phyloP scores from a whole-genome alignment of 2,888 invertebrate genomes.

The Sclerodermus sp. region DNA sequence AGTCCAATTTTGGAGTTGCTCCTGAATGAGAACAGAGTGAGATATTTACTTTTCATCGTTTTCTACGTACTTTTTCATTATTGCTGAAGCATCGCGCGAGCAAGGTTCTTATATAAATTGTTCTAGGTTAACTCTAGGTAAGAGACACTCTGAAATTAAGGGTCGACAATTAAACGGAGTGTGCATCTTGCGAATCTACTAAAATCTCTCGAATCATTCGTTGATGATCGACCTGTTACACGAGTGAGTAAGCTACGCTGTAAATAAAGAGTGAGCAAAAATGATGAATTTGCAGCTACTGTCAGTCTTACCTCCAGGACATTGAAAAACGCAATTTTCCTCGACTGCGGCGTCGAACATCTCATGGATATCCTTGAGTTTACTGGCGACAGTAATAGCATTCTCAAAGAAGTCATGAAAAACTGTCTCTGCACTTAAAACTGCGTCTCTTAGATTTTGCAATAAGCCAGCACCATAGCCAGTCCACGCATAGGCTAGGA shows the following conservation, averaged over 20 bases:
- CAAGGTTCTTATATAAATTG: no score
- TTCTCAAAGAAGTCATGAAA: slow-evolving; percentile 78
- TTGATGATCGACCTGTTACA: no score
- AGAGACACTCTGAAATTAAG: no score
- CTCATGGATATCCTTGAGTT: slow-evolving; percentile 76
- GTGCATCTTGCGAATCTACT: no score
- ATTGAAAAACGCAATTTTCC: slow-evolving; percentile 77
- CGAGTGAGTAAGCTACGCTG: no score
- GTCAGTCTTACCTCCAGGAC: slow-evolving; percentile 67
- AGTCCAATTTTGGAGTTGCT: slow-evolving; percentile 68
- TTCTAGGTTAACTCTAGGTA: no score
- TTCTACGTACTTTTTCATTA: no score
- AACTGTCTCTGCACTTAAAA: slow-evolving; percentile 76
- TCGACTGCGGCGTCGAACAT: slow-evolving; percentile 84
- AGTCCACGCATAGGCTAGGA: slow-evolving; percentile 77
- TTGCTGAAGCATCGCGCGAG: no score
- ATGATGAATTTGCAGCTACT: not conserved
- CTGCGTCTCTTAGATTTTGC: slow-evolving; percentile 75
- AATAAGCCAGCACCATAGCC: slow-evolving; percentile 78
- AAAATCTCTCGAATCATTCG: no score
- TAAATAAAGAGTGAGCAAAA: not conserved
- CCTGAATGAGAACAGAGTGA: slow-evolving; percentile 57
- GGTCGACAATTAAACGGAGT: no score
- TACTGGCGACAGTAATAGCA: slow-evolving; percentile 72
- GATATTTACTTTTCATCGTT: no score